Conservation (phyloP, 92 coral and sea anemone species). For the Isaurus tuberculatus region DNA sequence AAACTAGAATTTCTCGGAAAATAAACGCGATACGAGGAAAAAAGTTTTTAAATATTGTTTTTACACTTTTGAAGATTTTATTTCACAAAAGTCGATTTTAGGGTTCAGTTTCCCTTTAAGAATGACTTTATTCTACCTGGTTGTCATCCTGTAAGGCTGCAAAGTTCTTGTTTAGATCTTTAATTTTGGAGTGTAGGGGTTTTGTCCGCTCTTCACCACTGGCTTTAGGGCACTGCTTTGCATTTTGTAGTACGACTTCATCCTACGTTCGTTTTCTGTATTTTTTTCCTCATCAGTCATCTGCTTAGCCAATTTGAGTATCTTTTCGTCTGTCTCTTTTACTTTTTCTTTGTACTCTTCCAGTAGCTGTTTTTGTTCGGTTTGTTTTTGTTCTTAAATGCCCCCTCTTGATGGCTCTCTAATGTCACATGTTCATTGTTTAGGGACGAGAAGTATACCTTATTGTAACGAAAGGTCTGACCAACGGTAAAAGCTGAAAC, state of each 20-base stretch:
- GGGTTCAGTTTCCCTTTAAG: too few species aligned
- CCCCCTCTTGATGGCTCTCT: slow-evolving; percentile 59
- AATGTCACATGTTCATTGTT: slow-evolving; percentile 63
- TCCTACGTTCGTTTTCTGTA: neutral
- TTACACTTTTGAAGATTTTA: too few species aligned
- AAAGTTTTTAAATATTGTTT: too few species aligned
- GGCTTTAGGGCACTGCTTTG: slow-evolving; percentile 9
- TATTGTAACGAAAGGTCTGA: slow-evolving; percentile 55
- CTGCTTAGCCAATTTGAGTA: neutral
- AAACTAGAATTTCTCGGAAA: too few species aligned
- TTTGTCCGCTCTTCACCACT: slow-evolving; percentile 19
- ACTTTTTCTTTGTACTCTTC: slow-evolving; percentile 13
- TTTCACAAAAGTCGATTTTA: too few species aligned
- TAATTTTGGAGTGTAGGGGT: slow-evolving; percentile 8
- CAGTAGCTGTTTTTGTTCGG: slow-evolving; percentile 5
- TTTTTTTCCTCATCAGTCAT: neutral
- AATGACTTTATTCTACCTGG: slow-evolving; percentile 13
- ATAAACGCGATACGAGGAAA: too few species aligned
- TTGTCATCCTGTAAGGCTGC: slow-evolving; percentile 8
- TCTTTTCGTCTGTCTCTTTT: neutral
- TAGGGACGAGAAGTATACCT: slow-evolving; percentile 64
- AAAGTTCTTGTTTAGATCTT: slow-evolving; percentile 13
- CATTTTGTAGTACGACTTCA: slow-evolving; percentile 10
- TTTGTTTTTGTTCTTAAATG: slow-evolving; percentile 65
- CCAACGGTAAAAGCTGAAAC: slow-evolving; percentile 58